These are phyloP conservation scores for Ecliptopera silaceata DNA, from an alignment of 2,888 invertebrate genomes.

Conservation along the genomic window DNA sequence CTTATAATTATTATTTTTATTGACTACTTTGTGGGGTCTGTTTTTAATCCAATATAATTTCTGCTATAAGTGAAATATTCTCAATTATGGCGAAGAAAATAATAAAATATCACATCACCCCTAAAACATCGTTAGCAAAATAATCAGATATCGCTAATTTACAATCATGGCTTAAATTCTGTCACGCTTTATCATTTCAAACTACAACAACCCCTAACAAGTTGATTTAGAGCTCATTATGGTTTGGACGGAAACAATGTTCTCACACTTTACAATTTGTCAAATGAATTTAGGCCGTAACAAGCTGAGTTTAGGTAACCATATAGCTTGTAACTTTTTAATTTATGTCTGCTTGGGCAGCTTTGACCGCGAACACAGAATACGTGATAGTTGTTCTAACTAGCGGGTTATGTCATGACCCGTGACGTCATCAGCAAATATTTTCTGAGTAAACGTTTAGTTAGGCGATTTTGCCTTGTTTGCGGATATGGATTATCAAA, in stretches of 20 bases:
- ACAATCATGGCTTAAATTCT: conserved; percentile 14
- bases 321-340: neutral
- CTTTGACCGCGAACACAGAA: conserved; percentile 16
- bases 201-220: neutral
- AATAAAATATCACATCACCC: conserved; percentile 9
- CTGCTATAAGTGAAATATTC: neutral
- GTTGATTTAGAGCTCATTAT: neutral
- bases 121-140: conserved; percentile 12
- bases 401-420: conserved; percentile 24
- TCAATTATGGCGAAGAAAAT: neutral
- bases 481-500: conserved; percentile 2
- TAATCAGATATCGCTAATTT: conserved; percentile 21
- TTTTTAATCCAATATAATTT: neutral
- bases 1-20: no score
- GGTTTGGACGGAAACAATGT: neutral
- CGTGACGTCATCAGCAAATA: conserved; percentile 31
- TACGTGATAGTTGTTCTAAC: conserved; percentile 6
- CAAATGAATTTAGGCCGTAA: neutral
- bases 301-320: neutral
- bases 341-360: conserved; percentile 1
- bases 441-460: conserved; percentile 19
- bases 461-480: conserved; percentile 4
- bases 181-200: neutral
- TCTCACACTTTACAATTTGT: neutral
- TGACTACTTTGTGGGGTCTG: no score